Base-by-base conservation (phyloP, 2,113 vertebrate genomes). In the Lipophrys pholis region DNA sequence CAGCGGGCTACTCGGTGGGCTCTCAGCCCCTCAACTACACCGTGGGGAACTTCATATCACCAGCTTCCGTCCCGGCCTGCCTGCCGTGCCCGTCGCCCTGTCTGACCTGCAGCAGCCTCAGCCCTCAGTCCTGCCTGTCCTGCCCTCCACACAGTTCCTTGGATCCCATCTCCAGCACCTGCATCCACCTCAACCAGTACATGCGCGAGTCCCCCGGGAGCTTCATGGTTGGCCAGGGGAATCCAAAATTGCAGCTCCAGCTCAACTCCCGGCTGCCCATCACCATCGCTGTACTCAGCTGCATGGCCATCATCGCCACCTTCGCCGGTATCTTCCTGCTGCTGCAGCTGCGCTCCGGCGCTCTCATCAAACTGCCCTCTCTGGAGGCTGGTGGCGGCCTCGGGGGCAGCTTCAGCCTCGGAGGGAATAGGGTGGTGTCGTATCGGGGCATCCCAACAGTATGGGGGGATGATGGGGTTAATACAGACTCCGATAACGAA, bases 371-470 rank as follows among this genome's bases (percentile, higher is more conserved):
- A 83, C 94, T 97, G 73, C 94, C 95, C 16, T 96, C 95, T 6
- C 90, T 95, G 49, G 92, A 96, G 88, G 94, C 95, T 75, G 94
- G 93, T 0, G 12, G 76, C 3, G 85, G 91, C 46, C 64, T 90
- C 0, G 73, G 82, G 0, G 82, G 76, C 46, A 80, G 67, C 58
- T 87, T 93, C 39, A 84, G 85, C 66, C 87, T 94, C 0, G 91
- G 92, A 11, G 85, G 88, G 4, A 90, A 81, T 16, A 81, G 90
- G 50, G 88, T 96, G 81, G 93, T 98, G 60, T 96, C 96, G 63
- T 99, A 99, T 90, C 96, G 94, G 76, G 97, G 97, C 58, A 96
- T 99, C 63, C 97, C 97, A 21, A 96, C 95, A n/a, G 87, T 96
- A 84, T 98, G 96, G 97, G 94, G 95, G 60, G 97, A 99, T 68